Evolutionary conservation across 2,113 vertebrate species (phyloP).

Genomic region (Pseudolaguvia tuberculata): DNA sequence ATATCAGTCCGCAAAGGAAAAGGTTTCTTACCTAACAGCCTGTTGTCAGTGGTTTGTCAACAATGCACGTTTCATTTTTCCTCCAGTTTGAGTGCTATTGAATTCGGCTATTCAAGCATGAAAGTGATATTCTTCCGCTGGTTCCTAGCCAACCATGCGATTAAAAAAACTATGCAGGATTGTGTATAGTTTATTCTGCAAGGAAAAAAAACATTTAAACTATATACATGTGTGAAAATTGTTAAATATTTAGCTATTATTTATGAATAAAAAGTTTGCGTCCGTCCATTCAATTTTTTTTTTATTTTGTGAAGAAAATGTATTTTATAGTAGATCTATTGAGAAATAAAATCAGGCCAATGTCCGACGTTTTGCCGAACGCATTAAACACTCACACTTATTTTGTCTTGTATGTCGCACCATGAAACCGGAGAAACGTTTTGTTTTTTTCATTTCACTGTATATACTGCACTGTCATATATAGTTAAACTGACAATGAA

Average conservation of each 20-base stretch:
- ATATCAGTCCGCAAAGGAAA: slow-evolving; percentile 7
- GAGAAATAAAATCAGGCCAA: too few relatives aligned
- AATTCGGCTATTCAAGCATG: slow-evolving; percentile 39
- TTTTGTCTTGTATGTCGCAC: too few relatives aligned
- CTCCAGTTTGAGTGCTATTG: slow-evolving; percentile 40
- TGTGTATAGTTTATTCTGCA: slow-evolving; percentile 1
- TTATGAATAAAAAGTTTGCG: not conserved
- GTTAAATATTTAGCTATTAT: not conserved
- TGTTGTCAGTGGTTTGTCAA: slow-evolving; percentile 19
- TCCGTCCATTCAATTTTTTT: too few relatives aligned
- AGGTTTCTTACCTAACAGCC: slow-evolving; percentile 23
- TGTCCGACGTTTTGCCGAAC: not conserved
- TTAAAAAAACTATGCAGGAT: slow-evolving; percentile 3
- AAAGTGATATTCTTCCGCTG: slow-evolving; percentile 34
- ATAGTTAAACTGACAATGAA: too few relatives aligned
- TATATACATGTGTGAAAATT: not conserved
- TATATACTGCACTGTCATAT: too few relatives aligned
- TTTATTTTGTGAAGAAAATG: not conserved
- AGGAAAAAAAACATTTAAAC: not conserved
- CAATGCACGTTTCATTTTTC: slow-evolving; percentile 35
- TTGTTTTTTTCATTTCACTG: too few relatives aligned
- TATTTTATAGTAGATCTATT: too few relatives aligned
- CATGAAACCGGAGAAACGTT: too few relatives aligned
- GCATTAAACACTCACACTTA: not conserved
- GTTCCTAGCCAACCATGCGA: slow-evolving; percentile 29